phyloP scores from a whole-genome alignment of 1,140 invertebrate genomes.

The Coptotermes formosanus region DNA sequence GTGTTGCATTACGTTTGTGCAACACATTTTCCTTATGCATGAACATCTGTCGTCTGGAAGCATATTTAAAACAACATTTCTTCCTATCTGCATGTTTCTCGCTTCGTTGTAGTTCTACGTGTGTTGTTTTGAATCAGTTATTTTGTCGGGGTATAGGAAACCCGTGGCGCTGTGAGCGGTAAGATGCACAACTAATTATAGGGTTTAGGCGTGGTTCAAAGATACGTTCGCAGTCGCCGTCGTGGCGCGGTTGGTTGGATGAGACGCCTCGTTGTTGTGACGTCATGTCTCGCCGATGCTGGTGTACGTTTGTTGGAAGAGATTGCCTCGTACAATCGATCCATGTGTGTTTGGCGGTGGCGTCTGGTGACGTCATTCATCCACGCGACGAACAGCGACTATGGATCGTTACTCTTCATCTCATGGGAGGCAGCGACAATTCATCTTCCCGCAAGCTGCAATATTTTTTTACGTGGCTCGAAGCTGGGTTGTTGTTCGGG shows the following conservation, averaged over 20 bases:
- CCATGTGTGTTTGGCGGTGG: neutral
- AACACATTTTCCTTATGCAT: too few relatives aligned
- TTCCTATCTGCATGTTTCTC: too few relatives aligned
- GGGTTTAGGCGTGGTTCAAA: constrained; percentile 2
- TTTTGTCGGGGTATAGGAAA: neutral
- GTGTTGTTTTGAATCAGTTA: neutral
- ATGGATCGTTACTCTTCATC: neutral
- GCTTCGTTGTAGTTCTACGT: neutral
- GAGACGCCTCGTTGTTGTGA: neutral
- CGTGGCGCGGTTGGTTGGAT: neutral
- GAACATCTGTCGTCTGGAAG: too few relatives aligned
- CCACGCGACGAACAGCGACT: neutral
- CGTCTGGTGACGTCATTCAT: neutral
- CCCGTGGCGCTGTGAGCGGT: neutral
- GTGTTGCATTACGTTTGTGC: too few relatives aligned
- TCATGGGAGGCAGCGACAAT: neutral
- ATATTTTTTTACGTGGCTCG: neutral
- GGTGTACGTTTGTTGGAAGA: neutral
- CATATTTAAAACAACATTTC: too few relatives aligned
- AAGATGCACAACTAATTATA: neutral
- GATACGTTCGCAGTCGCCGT: neutral
- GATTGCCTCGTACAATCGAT: neutral
- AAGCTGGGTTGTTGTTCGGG: too few relatives aligned
- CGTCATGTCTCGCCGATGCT: constrained; percentile 2
- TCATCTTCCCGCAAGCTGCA: neutral